These are phyloP conservation scores for Clarias macrocephalus DNA, from an alignment of 2,113 vertebrate species.

Conservation along the genomic window DNA sequence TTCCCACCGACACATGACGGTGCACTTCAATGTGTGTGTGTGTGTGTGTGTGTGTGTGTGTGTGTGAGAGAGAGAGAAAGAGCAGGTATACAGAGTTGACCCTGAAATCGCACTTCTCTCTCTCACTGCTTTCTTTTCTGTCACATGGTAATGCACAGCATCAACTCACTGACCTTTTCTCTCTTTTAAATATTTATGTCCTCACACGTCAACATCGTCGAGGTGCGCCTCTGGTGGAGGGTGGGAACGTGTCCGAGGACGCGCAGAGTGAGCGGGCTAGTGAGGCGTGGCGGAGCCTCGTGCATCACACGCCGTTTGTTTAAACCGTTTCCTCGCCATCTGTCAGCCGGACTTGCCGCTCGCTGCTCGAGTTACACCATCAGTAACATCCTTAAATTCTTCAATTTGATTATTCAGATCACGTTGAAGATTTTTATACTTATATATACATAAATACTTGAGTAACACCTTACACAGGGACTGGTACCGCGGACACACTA, in stretches of 20 bases:
- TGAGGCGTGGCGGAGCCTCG: slow-evolving; percentile 26
- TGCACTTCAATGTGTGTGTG: slow-evolving; percentile 61
- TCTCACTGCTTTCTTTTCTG: slow-evolving; percentile 42
- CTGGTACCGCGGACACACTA: not conserved
- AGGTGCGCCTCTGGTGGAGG: not conserved
- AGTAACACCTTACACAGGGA: not conserved
- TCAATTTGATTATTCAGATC: not conserved
- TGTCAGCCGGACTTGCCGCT: slow-evolving; percentile 55
- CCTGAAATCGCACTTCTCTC: slow-evolving; percentile 40
- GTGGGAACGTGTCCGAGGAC: not conserved
- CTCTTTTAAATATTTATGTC: slow-evolving; percentile 67
- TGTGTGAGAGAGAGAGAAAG: slow-evolving; percentile 48
- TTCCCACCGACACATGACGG: slow-evolving; percentile 60
- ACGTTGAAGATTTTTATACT: not conserved
- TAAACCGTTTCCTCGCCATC: slow-evolving; percentile 65
- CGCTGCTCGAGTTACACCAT: not conserved
- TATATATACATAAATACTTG: too few species aligned
- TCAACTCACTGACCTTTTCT: slow-evolving; percentile 58
- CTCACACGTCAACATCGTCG: not conserved
- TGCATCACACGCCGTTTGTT: slow-evolving; percentile 64
- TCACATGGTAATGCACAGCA: not conserved
- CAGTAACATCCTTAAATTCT: not conserved
- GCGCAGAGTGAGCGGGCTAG: not conserved
- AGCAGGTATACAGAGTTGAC: slow-evolving; percentile 7
- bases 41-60: slow-evolving; percentile 62